Evolutionary conservation across 2,888 invertebrate species (phyloP), one percentile per base, ranked within the genome.

Genomic region (Oasisia sp.): DNA sequence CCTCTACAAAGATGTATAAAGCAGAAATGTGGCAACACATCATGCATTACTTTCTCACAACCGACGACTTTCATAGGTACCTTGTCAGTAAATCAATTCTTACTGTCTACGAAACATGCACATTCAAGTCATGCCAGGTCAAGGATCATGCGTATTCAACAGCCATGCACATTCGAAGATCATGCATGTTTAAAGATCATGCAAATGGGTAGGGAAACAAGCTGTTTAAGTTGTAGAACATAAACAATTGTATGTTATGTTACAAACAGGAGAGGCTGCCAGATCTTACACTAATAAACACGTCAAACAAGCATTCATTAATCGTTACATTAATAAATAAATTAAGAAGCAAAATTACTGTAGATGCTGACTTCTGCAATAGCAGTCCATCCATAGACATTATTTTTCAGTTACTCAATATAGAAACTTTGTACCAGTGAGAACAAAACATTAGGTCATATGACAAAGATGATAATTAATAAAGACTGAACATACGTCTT

Each of bases 401-500:
- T 74, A 74, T 7, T 74, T n/a, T 27, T 19, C 27, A 74, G 74
- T 27, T 74, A 27, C 7, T 5, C 27, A 27, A 74, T 27, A 27
- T 14, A 27, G 74, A 74, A 56, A 74, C 27, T 74, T 27, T 27
- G 7, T 74, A 74, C 74, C 74, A 74, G 27, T 19, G 74, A 74
- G 74, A 74, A 74, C 74, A 74, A 74, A 91, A 45, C 44, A 50
- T 11, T 44, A 91, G n/a, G 11, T 32, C 32, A 91, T 4, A 58
- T 91, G 32, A 74, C 27, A 3, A 27, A 74, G n/a, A 74, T 7
- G 27, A 74, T 74, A 7, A 27, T 27, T 74, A 27, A 74, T 3
- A 74, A 74, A 74, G 19, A 74, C 7, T 74, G n/a, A 91, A 92
- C 93, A 92, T 90, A 93, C 94, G 56, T 94, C 94, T 91, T 94